Conservation (phyloP, 1,140 invertebrate species). For the Drosophila ogumai region DNA sequence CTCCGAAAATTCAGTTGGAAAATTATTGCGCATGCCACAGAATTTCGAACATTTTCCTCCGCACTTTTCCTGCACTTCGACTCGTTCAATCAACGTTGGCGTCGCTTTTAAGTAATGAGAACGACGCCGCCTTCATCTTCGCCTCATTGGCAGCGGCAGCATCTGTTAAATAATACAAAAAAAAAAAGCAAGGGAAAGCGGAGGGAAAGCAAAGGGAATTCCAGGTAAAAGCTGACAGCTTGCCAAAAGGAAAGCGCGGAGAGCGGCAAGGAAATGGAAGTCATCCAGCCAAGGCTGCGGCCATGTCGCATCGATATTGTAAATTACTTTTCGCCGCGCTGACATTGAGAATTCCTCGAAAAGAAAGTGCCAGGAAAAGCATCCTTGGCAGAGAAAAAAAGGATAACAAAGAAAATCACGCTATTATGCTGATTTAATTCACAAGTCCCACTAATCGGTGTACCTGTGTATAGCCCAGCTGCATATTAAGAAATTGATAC, state of each 20-base stretch:
- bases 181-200: not conserved
- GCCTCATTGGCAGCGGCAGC: constrained; percentile 51
- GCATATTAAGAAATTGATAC: constrained; percentile 16
- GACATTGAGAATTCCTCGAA: constrained; percentile 26
- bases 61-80: not conserved
- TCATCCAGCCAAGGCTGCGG: constrained; percentile 37
- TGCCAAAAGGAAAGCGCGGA: constrained; percentile 11
- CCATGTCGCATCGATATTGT: constrained; percentile 48
- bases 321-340: constrained; percentile 36
- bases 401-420: constrained; percentile 41
- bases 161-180: constrained; percentile 43
- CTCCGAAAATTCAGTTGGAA: constrained; percentile 5
- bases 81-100: constrained; percentile 43
- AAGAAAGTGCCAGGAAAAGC: not conserved
- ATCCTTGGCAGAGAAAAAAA: not conserved
- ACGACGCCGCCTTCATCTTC: constrained; percentile 36
- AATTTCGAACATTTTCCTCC: not conserved
- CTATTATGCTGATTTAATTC: constrained; percentile 56
- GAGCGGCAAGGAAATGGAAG: constrained; percentile 38
- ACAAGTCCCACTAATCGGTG: constrained; percentile 34
- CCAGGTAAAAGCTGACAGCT: constrained; percentile 21
- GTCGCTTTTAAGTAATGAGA: constrained; percentile 52
- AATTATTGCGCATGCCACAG: constrained; percentile 24
- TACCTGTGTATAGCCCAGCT: not conserved
- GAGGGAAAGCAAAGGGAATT: not conserved